These are phyloP conservation scores for Sebastes minor DNA, from an alignment of 2,797 vertebrate species.

Conservation along the genomic window DNA sequence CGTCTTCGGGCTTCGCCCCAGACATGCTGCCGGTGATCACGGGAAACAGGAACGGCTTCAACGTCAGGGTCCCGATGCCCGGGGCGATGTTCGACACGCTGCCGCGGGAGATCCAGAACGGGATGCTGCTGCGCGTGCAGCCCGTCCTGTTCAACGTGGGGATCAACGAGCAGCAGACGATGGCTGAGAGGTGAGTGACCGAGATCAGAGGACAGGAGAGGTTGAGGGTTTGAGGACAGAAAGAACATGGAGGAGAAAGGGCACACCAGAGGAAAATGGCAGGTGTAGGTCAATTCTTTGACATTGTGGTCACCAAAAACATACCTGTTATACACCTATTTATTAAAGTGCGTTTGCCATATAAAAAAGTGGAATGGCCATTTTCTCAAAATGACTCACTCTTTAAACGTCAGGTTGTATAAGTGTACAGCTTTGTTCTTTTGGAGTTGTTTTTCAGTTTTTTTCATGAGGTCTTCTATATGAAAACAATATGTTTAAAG, in stretches of 20 bases:
- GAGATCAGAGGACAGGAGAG: constrained; percentile 36
- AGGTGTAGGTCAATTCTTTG: not conserved
- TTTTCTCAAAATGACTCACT: not conserved
- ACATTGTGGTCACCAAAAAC: not conserved
- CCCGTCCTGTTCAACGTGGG: constrained; percentile 97
- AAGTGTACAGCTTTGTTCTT: accelerated
- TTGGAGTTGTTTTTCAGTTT: not conserved
- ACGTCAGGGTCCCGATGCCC: constrained; percentile 93
- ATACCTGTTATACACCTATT: accelerated
- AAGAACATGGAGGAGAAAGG: not conserved
- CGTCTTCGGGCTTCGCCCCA: constrained; percentile 86
- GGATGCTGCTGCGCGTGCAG: constrained; percentile 97
- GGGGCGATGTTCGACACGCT: constrained; percentile 91
- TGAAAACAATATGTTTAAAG: too few species aligned
- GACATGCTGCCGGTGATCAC: constrained; percentile 99
- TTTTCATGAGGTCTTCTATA: not conserved
- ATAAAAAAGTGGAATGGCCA: not conserved
- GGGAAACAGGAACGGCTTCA: constrained; percentile 95
- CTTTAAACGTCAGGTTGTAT: not conserved
- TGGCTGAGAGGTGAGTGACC: constrained; percentile 94
- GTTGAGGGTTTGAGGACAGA: constrained; percentile 37
- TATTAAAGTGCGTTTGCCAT: not conserved
- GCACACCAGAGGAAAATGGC: not conserved
- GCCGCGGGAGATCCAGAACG: constrained; percentile 96
- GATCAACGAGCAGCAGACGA: constrained; percentile 98